Base-by-base conservation (phyloP, 2,888 invertebrate species). In the Nymphalis polychloros region DNA sequence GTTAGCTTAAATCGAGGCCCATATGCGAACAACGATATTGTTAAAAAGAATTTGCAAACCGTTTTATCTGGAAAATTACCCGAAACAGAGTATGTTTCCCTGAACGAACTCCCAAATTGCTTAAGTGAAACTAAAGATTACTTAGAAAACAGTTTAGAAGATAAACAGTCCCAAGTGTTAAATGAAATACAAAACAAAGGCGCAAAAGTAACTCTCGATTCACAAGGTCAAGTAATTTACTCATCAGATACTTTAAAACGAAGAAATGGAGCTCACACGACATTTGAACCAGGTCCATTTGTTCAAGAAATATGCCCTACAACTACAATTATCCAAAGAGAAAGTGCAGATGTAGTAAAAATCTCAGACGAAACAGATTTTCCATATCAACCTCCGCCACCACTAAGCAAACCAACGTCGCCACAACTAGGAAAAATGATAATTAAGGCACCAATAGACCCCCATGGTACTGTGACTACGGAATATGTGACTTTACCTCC, bases 211-310 rank as follows among this genome's bases (percentile, higher is more conserved):
- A 96, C 96, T 48, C 89, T 97, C 57, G 97, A 97, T 87, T 96
- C 97, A 31, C 96, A 96, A 79, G 98, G 97, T 63, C 96, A 96
- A 93, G 96, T 97, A 57, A 96, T 97, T 71, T 97, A 96, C 88
- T 96, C 96, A 73, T 97, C 97, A 23, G 97, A 97, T 78, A 97
- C 97, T 81, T 89, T 97, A 73, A 95, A 95, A 82, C 93, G 97
- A 77, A 93, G 95, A 73, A 96, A 96, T 92, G 96, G 95, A 70
- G 95, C 96, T 19, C 96, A 97, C 81, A 96, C 97, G 49, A 97
- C 97, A 47, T 97, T 97, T 81, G 97, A 96, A 90, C 97, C 97
- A 67, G 97, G 97, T 75, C 97, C 97, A 55, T 96, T 96, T 84
- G 96, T 97, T 31, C 96, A 96, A 88, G 95, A 94, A 79, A 85